Evolutionary conservation across 1,140 invertebrate species (phyloP), one percentile per base, ranked within the genome.

Genomic region (Camponotus pennsylvanicus): DNA sequence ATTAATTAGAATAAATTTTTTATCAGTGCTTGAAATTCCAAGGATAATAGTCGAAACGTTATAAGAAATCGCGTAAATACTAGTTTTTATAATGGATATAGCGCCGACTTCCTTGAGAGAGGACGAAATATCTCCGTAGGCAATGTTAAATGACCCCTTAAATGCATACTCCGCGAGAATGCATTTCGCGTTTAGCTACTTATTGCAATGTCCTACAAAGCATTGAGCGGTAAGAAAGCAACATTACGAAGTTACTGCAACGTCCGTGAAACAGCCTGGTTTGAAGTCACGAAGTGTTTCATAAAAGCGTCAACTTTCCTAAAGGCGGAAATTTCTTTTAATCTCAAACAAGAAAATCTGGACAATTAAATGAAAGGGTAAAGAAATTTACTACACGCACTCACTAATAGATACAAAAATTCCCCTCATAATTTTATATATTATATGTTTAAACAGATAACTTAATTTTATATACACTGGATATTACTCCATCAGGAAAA

Each of bases 221-320:
- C 79, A 75, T 73, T 34, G 79, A 61, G 55, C 55, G 69, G 78
- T 61, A 75, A 83, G 79, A 73, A 83, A 83, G 79, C 79, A 73
- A 49, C 79, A 75, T 83, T 83, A 83, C 55, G 55, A 83, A 83
- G 79, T 83, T 83, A 83, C 79, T 61, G 45, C 79, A 37, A 52
- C 69, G 21, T 40, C 71, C 55, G 69, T 18, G 79, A 70, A 61
- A 49, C 40, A 45, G 40, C 79, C 55, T 32, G 69, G 79, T 49
- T 83, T 45, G 40, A 73, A 83, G 79, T 83, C 79, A 57, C 79
- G 27, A 83, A 75, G 79, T 83, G 55, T 73, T 83, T 83, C 69
- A 73, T 83, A 83, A 83, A 83, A 83, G 79, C 55, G 55, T 37
- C 45, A 83, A 83, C 79, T 83, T 83, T 61, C 79, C 69, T 52